Evolutionary conservation across 2,113 vertebrate genomes (phyloP).

Genomic region (Platysteira castanea): DNA sequence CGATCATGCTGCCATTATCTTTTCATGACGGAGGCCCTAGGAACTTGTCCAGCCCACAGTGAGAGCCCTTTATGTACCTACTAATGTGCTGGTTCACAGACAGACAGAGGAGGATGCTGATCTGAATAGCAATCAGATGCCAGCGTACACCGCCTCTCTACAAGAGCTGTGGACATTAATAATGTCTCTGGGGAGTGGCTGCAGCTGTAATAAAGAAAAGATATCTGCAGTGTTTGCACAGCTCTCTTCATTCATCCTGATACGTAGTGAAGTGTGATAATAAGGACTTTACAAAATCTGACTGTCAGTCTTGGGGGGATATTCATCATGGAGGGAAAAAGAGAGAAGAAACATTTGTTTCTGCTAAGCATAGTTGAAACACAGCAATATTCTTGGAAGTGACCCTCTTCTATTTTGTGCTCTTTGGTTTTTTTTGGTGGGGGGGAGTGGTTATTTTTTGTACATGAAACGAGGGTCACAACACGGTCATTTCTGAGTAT

Average conservation of each 20-base stretch:
- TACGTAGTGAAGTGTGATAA: conserved; percentile 24
- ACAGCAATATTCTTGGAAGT: background rate
- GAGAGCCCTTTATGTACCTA: conserved; percentile 55
- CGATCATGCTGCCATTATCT: background rate
- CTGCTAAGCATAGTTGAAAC: background rate
- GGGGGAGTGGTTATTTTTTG: background rate
- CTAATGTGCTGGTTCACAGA: conserved; percentile 50
- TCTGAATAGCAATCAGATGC: conserved; percentile 67
- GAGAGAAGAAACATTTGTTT: background rate
- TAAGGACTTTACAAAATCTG: conserved; percentile 51
- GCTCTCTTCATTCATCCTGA: conserved; percentile 31
- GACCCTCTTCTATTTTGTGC: background rate
- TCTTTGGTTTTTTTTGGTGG: background rate
- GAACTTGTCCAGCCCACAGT: conserved; percentile 11
- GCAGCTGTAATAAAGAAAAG: conserved; percentile 59
- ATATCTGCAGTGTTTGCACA: background rate
- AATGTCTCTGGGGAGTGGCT: conserved; percentile 54
- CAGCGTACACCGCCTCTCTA: background rate
- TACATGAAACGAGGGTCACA: background rate
- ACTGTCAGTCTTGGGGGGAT: conserved; percentile 11
- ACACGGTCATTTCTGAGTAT: background rate
- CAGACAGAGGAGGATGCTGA: conserved; percentile 53
- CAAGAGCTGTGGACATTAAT: conserved; percentile 47
- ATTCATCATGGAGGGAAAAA: background rate
- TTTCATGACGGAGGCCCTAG: background rate